Base-by-base conservation (phyloP, 2,113 vertebrate genomes). In the Fukomys damarensis region DNA sequence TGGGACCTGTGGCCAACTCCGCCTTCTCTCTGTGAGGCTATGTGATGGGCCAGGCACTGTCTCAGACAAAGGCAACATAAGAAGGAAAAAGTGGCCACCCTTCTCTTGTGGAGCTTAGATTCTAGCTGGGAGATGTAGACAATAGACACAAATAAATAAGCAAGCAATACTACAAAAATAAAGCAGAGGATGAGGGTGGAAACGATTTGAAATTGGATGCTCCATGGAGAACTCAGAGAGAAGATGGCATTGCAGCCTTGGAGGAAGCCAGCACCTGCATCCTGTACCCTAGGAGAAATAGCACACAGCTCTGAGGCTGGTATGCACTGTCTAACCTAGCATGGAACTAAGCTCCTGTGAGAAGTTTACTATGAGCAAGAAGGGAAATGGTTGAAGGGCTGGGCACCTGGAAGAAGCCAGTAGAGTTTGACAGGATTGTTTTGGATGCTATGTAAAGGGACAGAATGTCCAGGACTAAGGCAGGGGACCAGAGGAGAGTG, bases 311-410 rank as follows among this genome's bases (percentile, higher is more conserved):
- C 38, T 2, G 9, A n/a, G n/a, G 28, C 2, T 9, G 35, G 26
- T 5, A 6, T 12, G 24, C 0, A 3, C 35, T 80, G 1, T 52
- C 82, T 7, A 1, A 10, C 74, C 56, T 35, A 22, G 19, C 61
- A 83, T 0, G 3, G 16, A 46, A 58, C 38, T 1, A 80, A 41
- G n/a, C 61, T 28, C 7, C 46, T 17, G 20, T 54, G 12, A 77
- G 91, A 66, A 66, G 43, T 30, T 41, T 7, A 16, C 61, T 96
- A 68, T 56, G 61, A 76, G 32, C 41, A 56, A 91, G 74, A 83
- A 87, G 22, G 68, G 20, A 63, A 74, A 38, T 0, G 2, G 56
- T 0, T 26, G 43, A 82, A 81, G 38, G 2, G 0, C 24, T 46
- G 43, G 56, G 61, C 49, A 43, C 30, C 28, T 26, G n/a, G 52